Evolutionary conservation across 2,888 invertebrate genomes (phyloP), one percentile per base, ranked within the genome.

Genomic region (Actias luna): DNA sequence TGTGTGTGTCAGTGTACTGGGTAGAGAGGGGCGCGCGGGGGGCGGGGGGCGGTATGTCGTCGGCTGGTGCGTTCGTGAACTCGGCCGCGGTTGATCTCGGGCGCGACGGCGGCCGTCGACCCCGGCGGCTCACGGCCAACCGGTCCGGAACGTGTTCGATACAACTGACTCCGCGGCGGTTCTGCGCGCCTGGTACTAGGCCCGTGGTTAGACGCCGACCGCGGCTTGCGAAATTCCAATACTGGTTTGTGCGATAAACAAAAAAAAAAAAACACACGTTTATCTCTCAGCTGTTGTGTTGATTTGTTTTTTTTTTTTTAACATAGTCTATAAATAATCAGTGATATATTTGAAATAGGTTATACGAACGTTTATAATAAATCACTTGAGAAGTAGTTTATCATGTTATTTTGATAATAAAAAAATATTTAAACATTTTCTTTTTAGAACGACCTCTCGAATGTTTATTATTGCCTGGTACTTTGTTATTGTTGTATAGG

Each of bases 51-150:
- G 50, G 8, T 50, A n/a, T 50, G 8, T 50, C 2, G 10, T 10
- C 5, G 16, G 10, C 4, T 12, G 31, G 3, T 58, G 29, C 58
- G 29, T 58, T 58, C 31, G 33, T 27, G 58, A 33, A 33, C 58
- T 58, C 27, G 18, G 29, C 31, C 33, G 58, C 18, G 58, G 29
- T 29, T 58, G 18, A 31, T 58, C 31, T 58, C 58, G 55, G 7
- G n/a, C 25, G 29, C 18, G 16, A 27, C 55, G 27, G 14, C 42
- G 29, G 31, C 31, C 52, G n/a, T 5, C 60, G 52, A 52, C 29
- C 52, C 52, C 50, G 52, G 57, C 61, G 61, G 31, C 52, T 39
- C 59, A 59, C 39, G 59, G 61, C 46, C 61, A 36, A 61, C 55
- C 55, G 61, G 61, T 55, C 52, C 55, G 52, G 35, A 58, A 29